phyloP scores from a whole-genome alignment of 2,888 invertebrate genomes.

The Coelinius sp. region DNA sequence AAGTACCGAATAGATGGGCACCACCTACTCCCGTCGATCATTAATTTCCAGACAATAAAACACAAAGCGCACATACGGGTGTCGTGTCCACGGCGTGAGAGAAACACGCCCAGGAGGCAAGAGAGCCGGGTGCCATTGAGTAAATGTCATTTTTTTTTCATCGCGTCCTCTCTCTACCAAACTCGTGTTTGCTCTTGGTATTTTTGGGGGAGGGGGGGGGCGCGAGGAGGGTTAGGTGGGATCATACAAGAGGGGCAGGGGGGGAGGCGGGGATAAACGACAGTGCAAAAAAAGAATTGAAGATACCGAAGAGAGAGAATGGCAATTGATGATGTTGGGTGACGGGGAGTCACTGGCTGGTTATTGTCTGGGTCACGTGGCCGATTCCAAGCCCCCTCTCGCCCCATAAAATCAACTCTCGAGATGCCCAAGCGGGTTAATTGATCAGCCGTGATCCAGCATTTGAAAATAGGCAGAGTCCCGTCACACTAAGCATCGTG shows the following conservation, averaged over 20 bases:
- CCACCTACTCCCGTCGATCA: slow-evolving; percentile 54
- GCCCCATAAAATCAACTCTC: slow-evolving; percentile 29
- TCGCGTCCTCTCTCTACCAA: slow-evolving; percentile 17
- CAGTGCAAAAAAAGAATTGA: neutral
- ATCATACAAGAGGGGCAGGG: slow-evolving; percentile 19
- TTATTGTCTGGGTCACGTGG: slow-evolving; percentile 68
- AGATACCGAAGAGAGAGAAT: slow-evolving; percentile 54
- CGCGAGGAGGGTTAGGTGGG: slow-evolving; percentile 49
- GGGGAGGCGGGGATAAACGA: neutral
- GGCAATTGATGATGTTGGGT: slow-evolving; percentile 66
- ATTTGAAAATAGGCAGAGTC: slow-evolving; percentile 30
- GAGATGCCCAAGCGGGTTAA: slow-evolving; percentile 61
- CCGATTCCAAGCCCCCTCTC: slow-evolving; percentile 40
- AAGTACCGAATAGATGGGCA: slow-evolving; percentile 14
- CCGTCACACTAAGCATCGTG: slow-evolving; percentile 63
- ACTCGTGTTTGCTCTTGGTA: slow-evolving; percentile 69
- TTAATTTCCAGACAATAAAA: slow-evolving; percentile 68
- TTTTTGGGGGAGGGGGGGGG: slow-evolving; percentile 57
- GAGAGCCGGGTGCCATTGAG: slow-evolving; percentile 37
- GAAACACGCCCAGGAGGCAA: slow-evolving; percentile 64
- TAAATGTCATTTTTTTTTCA: slow-evolving; percentile 47
- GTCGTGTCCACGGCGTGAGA: slow-evolving; percentile 63
- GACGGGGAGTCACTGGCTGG: slow-evolving; percentile 61
- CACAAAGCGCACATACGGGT: slow-evolving; percentile 50
- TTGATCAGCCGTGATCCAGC: slow-evolving; percentile 67